Percentiles rank a stretch among this genome's conserved stretches.
Conservation (phyloP, 2,113 vertebrate genomes). For the Thalassoma bifasciatum region DNA sequence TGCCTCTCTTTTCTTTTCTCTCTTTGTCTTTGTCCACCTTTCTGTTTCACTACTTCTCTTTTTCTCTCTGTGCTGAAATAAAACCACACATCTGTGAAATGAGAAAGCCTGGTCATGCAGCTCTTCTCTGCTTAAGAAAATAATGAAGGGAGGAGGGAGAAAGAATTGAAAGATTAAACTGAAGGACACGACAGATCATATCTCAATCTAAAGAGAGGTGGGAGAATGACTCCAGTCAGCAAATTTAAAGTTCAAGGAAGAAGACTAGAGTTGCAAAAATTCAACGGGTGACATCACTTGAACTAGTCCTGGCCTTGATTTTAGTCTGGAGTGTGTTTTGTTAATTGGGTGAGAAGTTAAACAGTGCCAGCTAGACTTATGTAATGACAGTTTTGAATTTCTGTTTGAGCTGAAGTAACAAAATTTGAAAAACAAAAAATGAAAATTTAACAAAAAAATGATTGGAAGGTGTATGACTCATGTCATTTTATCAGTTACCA, state of each 20-base stretch:
- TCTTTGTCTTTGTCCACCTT: slow-evolving; percentile 53
- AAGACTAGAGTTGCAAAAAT: background rate
- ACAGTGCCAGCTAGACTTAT: too few relatives aligned
- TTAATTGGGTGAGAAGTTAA: too few relatives aligned
- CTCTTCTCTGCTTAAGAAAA: slow-evolving; percentile 68
- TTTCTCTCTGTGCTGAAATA: slow-evolving; percentile 62
- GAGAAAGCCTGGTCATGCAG: slow-evolving; percentile 77
- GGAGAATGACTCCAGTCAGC: slow-evolving; percentile 11
- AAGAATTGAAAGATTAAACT: slow-evolving; percentile 62
- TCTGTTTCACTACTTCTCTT: slow-evolving; percentile 55
- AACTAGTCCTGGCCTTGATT: background rate
- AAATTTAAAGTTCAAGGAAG: slow-evolving; percentile 30
- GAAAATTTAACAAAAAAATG: too few relatives aligned
- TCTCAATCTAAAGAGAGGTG: slow-evolving; percentile 27
- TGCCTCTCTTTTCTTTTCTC: slow-evolving; percentile 29
- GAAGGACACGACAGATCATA: slow-evolving; percentile 50
- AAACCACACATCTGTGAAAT: slow-evolving; percentile 82
- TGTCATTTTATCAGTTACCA: too few relatives aligned
- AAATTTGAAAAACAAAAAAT: too few relatives aligned
- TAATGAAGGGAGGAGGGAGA: slow-evolving; percentile 59
- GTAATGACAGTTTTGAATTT: too few relatives aligned
- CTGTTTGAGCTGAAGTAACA: too few relatives aligned
- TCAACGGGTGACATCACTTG: background rate
- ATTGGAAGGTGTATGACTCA: too few relatives aligned
- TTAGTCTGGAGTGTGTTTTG: background rate